Evolutionary conservation across 2,797 vertebrate species (phyloP).

Genomic region (Prionace glauca): DNA sequence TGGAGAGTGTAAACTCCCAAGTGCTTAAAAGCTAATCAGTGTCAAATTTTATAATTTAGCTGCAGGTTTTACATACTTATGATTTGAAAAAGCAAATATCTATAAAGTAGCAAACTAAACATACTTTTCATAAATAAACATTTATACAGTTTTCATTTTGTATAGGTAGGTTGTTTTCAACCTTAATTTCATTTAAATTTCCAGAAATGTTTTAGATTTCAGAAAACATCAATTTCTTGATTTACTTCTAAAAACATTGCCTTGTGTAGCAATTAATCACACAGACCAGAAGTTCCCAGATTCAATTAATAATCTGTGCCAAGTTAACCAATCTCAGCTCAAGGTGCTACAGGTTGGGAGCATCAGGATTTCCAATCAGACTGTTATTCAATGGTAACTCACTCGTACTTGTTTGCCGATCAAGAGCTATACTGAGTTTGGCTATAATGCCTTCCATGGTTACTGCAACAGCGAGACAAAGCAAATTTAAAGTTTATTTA

Average conservation of each 20-base stretch:
- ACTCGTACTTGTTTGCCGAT: neutral
- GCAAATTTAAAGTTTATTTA: neutral
- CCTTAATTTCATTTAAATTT: neutral
- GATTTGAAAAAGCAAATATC: neutral
- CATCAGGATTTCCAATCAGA: neutral
- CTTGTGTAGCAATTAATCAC: neutral
- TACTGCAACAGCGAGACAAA: neutral
- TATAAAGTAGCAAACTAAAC: neutral
- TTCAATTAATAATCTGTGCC: neutral
- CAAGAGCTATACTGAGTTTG: neutral
- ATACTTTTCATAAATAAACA: neutral
- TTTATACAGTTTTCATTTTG: neutral
- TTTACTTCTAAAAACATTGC: neutral
- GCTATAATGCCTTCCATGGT: neutral
- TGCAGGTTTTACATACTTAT: neutral
- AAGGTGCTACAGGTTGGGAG: neutral
- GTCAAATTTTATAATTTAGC: neutral
- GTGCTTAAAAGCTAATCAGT: neutral
- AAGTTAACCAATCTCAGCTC: neutral
- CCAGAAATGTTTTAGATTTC: neutral
- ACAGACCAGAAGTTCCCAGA: neutral
- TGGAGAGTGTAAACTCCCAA: neutral
- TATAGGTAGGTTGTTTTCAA: neutral
- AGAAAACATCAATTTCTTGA: neutral
- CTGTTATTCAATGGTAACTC: neutral